Evolutionary conservation across 2,888 invertebrate species (phyloP), one percentile per base, ranked within the genome.

Genomic region (Tetheella fluctuosa): DNA sequence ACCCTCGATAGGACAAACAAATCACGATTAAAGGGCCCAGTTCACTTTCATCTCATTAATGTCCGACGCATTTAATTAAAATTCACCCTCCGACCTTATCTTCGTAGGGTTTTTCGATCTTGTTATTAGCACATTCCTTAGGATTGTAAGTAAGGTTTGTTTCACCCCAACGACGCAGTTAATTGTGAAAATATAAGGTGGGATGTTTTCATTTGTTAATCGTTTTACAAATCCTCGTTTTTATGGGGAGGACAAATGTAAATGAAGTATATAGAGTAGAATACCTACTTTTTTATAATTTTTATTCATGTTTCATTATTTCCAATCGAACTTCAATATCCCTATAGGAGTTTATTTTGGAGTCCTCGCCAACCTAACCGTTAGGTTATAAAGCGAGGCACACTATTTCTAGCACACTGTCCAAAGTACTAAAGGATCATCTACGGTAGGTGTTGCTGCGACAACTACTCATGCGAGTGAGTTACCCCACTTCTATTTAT

Each of bases 41-140:
- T 87, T 86, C 87, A 84, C 87, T 90, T 89, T 90, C 89, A 88
- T 92, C 90, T 88, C 88, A 89, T 91, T 91, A 91, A 88, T 87
- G 85, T 86, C 76, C 84, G 81, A 84, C 85, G 86, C 86, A 87
- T 92, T 92, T 92, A 91, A 92, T 92, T 92, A 91, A 92, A 91
- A 89, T 89, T 86, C 89, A 88, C 90, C 91, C 91, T 85, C 83
- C 78, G 80, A 81, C 85, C 85, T 84, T 86, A 85, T 86, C 86
- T 84, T 83, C 73, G 78, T 80, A 76, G 84, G 84, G 84, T 84
- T 88, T 86, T 83, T 79, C 84, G 86, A 84, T 83, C 86, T 85
- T 82, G 86, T 90, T 91, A 91, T 91, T 91, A 90, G 86, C 88
- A 83, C 89, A 89, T 89, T 87, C 84, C 80, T 65, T 68, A 65